Evolutionary conservation across 2,797 vertebrate species (phyloP).

Genomic region (Pipistrellus pygmaeus): DNA sequence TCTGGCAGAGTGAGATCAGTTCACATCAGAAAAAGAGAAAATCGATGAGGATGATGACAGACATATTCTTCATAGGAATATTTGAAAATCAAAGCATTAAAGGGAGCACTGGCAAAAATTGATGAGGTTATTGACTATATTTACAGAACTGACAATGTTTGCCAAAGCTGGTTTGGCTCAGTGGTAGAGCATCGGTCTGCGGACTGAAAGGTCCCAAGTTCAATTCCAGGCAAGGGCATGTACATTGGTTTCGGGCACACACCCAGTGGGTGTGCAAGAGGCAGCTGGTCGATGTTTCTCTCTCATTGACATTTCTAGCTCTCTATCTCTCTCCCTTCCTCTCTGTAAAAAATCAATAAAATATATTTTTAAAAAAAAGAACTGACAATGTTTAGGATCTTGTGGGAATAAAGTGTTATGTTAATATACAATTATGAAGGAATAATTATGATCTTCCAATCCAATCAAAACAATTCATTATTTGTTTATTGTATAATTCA

Average conservation of each 20-base stretch:
- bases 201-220: too few species aligned
- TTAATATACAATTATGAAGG: background rate
- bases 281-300: too few species aligned
- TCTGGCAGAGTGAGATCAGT: background rate
- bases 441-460: background rate
- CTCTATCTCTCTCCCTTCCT: too few species aligned
- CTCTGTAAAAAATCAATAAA: too few species aligned
- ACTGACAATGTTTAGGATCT: background rate
- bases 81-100: background rate
- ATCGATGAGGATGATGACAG: background rate
- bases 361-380: background rate
- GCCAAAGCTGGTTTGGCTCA: too few species aligned
- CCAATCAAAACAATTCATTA: background rate
- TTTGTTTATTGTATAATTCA: background rate
- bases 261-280: too few species aligned
- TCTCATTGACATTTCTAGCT: too few species aligned
- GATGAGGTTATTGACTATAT: background rate
- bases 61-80: background rate
- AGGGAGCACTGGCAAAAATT: background rate
- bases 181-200: too few species aligned
- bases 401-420: background rate
- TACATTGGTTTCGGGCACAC: too few species aligned
- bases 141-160: background rate
- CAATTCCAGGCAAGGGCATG: too few species aligned
- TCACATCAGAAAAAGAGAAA: constrained; percentile 6